Conservation (phyloP, 2,888 invertebrate species). For the Drosophila imparisetae region DNA sequence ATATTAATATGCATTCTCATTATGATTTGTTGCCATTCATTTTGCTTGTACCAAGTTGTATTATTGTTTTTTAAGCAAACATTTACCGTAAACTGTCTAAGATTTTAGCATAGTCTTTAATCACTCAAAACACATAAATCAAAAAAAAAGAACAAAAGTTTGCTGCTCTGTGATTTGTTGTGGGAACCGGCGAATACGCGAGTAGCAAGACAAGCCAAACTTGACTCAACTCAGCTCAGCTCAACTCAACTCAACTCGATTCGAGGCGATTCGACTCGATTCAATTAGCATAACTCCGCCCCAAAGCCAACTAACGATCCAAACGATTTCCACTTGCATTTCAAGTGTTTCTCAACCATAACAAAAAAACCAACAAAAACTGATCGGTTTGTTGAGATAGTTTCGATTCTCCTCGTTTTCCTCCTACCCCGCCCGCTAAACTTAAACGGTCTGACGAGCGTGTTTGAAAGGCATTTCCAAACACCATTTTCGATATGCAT, state of each 20-base stretch:
- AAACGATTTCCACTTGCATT: slow-evolving; percentile 26
- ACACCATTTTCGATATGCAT: slow-evolving; percentile 25
- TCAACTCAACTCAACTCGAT: not conserved
- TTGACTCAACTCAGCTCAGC: not conserved
- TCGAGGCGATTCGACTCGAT: not conserved
- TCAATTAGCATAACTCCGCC: slow-evolving; percentile 59
- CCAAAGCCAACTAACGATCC: slow-evolving; percentile 12
- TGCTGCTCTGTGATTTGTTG: slow-evolving; percentile 35
- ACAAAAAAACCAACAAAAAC: not conserved
- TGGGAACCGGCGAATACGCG: slow-evolving; percentile 27
- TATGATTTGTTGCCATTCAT: slow-evolving; percentile 51
- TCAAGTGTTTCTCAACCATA: slow-evolving; percentile 8
- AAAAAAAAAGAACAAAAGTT: too few species aligned
- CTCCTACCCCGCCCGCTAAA: not conserved
- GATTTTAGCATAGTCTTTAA: slow-evolving; percentile 52
- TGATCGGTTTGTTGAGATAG: slow-evolving; percentile 36
- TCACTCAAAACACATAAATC: slow-evolving; percentile 21
- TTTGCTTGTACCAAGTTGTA: slow-evolving; percentile 22
- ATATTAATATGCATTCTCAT: slow-evolving; percentile 32
- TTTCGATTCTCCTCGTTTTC: not conserved
- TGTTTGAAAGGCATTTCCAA: slow-evolving; percentile 21
- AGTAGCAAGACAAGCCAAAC: slow-evolving; percentile 15
- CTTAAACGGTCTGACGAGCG: slow-evolving; percentile 17
- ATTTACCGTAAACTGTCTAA: slow-evolving; percentile 35
- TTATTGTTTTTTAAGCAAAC: slow-evolving; percentile 68